phyloP scores from a whole-genome alignment of 2,888 invertebrate genomes.

The Ephialtes manifestator region DNA sequence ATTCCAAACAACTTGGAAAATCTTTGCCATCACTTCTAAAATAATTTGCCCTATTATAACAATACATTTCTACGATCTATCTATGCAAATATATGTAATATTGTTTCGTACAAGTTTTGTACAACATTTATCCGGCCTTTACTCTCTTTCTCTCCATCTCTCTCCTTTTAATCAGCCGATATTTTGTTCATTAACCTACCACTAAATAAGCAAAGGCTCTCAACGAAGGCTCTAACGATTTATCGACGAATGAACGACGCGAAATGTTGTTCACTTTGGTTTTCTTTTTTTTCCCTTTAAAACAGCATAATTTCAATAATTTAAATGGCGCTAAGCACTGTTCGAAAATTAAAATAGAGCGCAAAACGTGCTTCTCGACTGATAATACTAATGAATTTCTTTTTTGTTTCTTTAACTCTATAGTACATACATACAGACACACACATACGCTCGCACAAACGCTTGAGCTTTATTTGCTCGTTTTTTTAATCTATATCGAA shows the following conservation, averaged over 20 bases:
- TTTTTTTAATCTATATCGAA: slow-evolving; percentile 22
- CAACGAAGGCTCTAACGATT: slow-evolving; percentile 46
- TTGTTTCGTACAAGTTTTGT: slow-evolving; percentile 69
- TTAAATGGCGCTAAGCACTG: slow-evolving; percentile 22
- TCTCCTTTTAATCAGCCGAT: slow-evolving; percentile 23
- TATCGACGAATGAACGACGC: slow-evolving; percentile 26
- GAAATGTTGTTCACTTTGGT: slow-evolving; percentile 22
- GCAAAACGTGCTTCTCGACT: slow-evolving; percentile 43
- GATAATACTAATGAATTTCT: slow-evolving; percentile 31
- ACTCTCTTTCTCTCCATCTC: slow-evolving; percentile 26
- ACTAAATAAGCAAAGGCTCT: slow-evolving; percentile 50
- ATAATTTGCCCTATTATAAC: slow-evolving; percentile 56
- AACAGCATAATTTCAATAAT: slow-evolving; percentile 31
- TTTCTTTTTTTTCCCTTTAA: slow-evolving; percentile 21
- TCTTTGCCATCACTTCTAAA: slow-evolving; percentile 51
- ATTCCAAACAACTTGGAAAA: slow-evolving; percentile 47
- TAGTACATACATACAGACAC: slow-evolving; percentile 63
- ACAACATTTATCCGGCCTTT: slow-evolving; percentile 67
- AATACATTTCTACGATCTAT: slow-evolving; percentile 58
- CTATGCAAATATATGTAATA: slow-evolving; percentile 59
- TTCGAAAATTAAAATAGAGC: slow-evolving; percentile 51
- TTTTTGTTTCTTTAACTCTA: slow-evolving; percentile 37
- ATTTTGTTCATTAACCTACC: slow-evolving; percentile 31
- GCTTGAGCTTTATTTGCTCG: slow-evolving; percentile 19
- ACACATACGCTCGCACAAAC: slow-evolving; percentile 47